A percentile compares a stretch with the other conserved stretches of the same genome.
Conservation (phyloP, 2,113 vertebrate genomes). For the Cichladusa arquata region DNA sequence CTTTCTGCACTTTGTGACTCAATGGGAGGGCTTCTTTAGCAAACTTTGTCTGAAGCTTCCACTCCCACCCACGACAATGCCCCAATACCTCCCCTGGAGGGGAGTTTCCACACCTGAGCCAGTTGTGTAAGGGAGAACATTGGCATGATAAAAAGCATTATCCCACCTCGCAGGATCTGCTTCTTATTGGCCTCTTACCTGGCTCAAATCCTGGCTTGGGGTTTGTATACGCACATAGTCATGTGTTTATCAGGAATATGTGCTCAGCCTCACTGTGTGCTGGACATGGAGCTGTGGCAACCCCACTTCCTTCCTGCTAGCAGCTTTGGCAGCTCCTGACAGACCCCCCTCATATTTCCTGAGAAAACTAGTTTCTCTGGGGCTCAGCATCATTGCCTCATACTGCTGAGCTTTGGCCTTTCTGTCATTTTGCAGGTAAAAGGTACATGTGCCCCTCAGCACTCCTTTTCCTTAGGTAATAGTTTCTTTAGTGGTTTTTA, state of each 20-base stretch:
- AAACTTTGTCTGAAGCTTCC: neutral
- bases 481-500: neutral
- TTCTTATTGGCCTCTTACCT: neutral
- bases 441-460: neutral
- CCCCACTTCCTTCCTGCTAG: neutral
- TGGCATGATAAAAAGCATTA: neutral
- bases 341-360: neutral
- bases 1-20: neutral
- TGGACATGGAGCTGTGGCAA: neutral
- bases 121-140: neutral
- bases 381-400: fast-evolving
- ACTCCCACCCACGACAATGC: neutral
- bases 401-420: neutral
- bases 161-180: fast-evolving
- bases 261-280: neutral
- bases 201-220: neutral
- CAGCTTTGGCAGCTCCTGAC: neutral
- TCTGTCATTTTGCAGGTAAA: neutral
- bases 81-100: neutral
- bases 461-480: neutral
- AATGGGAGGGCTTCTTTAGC: neutral
- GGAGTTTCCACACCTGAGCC: neutral
- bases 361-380: neutral
- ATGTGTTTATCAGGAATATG: neutral
- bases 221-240: fast-evolving